Evolutionary conservation across 2,797 vertebrate genomes (phyloP).

Genomic region (Columba guinea): DNA sequence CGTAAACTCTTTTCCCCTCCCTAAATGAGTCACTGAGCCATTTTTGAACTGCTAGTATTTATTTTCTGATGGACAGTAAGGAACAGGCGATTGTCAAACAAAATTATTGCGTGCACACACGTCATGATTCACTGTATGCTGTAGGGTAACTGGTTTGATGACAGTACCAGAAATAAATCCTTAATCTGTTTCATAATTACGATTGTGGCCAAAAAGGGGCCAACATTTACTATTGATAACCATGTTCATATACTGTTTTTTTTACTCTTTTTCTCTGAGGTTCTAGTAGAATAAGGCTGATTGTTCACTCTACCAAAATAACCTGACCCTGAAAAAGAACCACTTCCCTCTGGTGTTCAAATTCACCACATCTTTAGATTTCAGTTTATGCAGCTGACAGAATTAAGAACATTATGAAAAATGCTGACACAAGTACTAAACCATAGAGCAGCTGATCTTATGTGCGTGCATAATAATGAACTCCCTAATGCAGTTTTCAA

Average conservation of each 20-base stretch:
- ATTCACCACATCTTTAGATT: slow-evolving; percentile 27
- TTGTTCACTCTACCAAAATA: neutral
- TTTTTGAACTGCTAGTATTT: neutral
- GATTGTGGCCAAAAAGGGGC: neutral
- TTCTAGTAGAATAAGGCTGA: neutral
- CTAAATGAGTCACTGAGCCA: neutral
- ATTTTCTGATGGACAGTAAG: neutral
- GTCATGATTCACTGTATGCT: neutral
- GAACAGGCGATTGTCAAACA: neutral
- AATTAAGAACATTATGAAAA: slow-evolving; percentile 6
- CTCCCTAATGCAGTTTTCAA: neutral
- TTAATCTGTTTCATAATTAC: neutral
- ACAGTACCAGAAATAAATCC: neutral
- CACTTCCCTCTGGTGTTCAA: slow-evolving; percentile 14
- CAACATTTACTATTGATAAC: neutral
- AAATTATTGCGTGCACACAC: neutral
- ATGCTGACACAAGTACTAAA: neutral
- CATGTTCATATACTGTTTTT: neutral
- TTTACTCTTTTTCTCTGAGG: neutral
- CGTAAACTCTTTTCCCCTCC: neutral
- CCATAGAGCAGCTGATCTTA: slow-evolving; percentile 18
- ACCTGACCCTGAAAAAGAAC: neutral
- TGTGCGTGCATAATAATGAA: neutral
- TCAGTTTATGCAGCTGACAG: slow-evolving; percentile 53
- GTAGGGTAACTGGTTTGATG: neutral